These are phyloP conservation scores for Beroe ovata DNA, from an alignment of 37 sponge, comb jelly and placozoan genomes.

Conservation along the genomic window DNA sequence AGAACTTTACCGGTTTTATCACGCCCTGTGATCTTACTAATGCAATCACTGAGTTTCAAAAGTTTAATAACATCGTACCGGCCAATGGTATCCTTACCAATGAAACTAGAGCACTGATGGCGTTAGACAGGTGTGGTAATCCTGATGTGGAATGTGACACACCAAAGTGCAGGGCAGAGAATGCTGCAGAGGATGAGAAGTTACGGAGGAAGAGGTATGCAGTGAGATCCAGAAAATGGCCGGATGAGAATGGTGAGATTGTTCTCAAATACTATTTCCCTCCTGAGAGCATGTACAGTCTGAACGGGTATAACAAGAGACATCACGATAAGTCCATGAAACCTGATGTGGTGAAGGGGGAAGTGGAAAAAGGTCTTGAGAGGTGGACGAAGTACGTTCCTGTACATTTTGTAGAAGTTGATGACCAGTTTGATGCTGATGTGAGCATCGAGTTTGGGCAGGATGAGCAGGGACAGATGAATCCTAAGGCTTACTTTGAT, in stretches of 20 bases:
- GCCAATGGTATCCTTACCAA: conserved; percentile 13
- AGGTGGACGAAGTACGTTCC: conserved; percentile 22
- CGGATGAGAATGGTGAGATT: neutral
- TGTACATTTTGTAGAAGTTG: conserved; percentile 2
- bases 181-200: neutral
- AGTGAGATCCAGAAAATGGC: conserved; percentile 4
- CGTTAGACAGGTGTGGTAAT: conserved; percentile 35
- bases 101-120: neutral
- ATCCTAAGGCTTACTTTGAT: neutral
- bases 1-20: conserved; percentile 8
- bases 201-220: conserved; percentile 28
- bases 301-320: neutral
- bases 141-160: conserved; percentile 15
- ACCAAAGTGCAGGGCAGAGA: conserved; percentile 12
- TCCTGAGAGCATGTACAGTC: neutral
- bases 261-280: neutral
- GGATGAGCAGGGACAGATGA: conserved; percentile 2
- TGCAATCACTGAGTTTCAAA: conserved; percentile 47
- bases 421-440: neutral
- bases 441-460: conserved; percentile 17
- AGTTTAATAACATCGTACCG: neutral
- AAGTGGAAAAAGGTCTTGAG: conserved; percentile 1
- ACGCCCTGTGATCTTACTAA: conserved; percentile 41
- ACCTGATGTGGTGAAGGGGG: neutral
- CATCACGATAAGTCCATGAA: neutral